These are phyloP conservation scores for Hydrocynus forskahlii DNA, from an alignment of 2,797 vertebrate genomes.

Conservation along the genomic window DNA sequence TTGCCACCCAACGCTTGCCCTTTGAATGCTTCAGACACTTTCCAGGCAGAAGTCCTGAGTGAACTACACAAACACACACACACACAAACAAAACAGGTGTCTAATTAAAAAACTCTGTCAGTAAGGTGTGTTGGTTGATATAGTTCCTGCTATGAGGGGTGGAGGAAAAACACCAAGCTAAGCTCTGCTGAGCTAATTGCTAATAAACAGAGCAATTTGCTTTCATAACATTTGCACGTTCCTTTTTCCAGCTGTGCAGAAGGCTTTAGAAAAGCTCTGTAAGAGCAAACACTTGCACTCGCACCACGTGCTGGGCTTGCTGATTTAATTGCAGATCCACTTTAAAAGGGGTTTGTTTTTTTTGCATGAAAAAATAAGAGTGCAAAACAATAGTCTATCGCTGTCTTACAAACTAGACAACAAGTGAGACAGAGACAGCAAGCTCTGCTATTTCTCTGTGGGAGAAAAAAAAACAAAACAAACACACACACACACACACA, in stretches of 20 bases:
- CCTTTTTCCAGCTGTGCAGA: background rate
- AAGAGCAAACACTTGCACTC: slow-evolving; percentile 4
- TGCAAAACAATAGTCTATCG: background rate
- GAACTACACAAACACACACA: background rate
- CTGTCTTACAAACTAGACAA: background rate
- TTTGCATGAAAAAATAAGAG: background rate
- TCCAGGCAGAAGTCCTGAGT: background rate
- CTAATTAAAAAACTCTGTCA: slow-evolving; percentile 24
- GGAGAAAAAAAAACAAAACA: background rate
- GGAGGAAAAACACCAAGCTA: background rate
- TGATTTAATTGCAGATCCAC: slow-evolving; percentile 16
- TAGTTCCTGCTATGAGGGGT: slow-evolving; percentile 6
- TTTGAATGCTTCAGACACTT: background rate
- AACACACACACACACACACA: too few relatives aligned
- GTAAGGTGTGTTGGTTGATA: slow-evolving; percentile 2
- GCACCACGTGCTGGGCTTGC: background rate
- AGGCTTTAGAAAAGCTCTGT: background rate
- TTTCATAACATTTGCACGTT: slow-evolving; percentile 18
- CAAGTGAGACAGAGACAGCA: background rate
- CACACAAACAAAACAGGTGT: slow-evolving; percentile 23
- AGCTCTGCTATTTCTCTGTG: background rate
- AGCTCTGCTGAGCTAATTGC: slow-evolving; percentile 16
- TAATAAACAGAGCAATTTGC: slow-evolving; percentile 21
- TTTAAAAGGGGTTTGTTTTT: background rate
- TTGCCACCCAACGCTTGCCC: background rate